Conservation (phyloP, 1,140 invertebrate genomes). For the Dreissena polymorpha region DNA sequence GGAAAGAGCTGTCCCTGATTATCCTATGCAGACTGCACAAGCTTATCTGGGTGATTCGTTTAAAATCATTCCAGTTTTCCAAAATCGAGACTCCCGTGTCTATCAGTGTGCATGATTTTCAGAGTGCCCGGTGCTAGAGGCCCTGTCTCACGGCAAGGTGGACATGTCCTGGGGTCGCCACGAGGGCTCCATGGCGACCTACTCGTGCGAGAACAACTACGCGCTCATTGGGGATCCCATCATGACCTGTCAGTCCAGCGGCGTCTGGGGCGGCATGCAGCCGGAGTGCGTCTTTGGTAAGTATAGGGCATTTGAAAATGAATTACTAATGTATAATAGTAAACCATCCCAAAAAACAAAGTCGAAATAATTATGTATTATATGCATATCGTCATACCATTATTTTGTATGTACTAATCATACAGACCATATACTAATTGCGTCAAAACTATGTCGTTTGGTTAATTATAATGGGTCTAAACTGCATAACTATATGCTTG, state of each 20-base stretch:
- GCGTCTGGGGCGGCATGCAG: constrained; percentile 31
- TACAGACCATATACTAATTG: too few relatives aligned
- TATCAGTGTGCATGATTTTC: neutral
- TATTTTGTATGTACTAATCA: too few relatives aligned
- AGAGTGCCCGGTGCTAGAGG: constrained; percentile 20
- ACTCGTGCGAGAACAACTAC: constrained; percentile 40
- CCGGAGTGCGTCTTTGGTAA: constrained; percentile 48
- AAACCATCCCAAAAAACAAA: too few relatives aligned
- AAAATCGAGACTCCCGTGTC: neutral
- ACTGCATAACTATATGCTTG: too few relatives aligned
- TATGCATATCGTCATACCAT: too few relatives aligned
- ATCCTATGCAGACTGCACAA: too few relatives aligned
- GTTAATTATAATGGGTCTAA: too few relatives aligned
- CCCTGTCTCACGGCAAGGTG: constrained; percentile 15
- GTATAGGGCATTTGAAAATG: too few relatives aligned
- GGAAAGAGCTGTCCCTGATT: too few relatives aligned
- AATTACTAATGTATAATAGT: too few relatives aligned
- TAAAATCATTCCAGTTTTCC: neutral
- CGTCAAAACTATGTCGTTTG: too few relatives aligned
- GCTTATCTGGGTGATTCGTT: neutral
- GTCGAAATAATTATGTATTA: too few relatives aligned
- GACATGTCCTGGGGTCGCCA: constrained; percentile 23
- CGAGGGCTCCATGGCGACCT: constrained; percentile 28
- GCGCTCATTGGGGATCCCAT: constrained; percentile 23
- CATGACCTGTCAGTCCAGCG: constrained; percentile 31